Evolutionary conservation across 2,888 invertebrate genomes (phyloP).

Genomic region (Glaucopsyche alexis): DNA sequence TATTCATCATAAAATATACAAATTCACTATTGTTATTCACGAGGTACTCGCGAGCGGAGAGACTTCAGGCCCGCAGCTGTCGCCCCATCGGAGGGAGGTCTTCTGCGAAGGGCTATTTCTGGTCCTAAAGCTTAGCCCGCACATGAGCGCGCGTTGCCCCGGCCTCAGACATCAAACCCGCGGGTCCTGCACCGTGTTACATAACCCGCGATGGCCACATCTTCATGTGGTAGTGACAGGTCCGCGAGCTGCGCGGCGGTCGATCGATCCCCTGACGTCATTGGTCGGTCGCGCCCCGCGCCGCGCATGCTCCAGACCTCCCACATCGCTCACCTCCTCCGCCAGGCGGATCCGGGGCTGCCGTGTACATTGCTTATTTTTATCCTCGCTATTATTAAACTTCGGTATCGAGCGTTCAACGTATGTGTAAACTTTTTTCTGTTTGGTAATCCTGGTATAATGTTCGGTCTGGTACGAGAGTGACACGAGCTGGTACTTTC

Average conservation of each 20-base stretch:
- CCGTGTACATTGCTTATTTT: constrained; percentile 44
- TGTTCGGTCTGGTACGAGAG: constrained; percentile 42
- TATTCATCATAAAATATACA: constrained; percentile 51
- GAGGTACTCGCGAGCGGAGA: constrained; percentile 39
- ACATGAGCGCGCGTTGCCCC: constrained; percentile 87
- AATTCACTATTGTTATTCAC: constrained; percentile 45
- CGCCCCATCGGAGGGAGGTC: constrained; percentile 97
- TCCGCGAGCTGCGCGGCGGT: constrained; percentile 41
- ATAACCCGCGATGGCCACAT: constrained; percentile 53
- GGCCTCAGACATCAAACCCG: constrained; percentile 54
- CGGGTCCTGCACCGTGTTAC: constrained; percentile 52
- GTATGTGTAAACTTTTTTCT: not conserved
- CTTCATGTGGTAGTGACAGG: constrained; percentile 59
- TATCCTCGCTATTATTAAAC: not conserved
- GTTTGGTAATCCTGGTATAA: constrained; percentile 27
- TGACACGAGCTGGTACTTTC: constrained; percentile 49
- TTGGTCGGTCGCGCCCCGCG: constrained; percentile 47
- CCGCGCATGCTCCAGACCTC: constrained; percentile 44
- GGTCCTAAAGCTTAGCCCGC: constrained; percentile 96
- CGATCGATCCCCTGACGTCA: constrained; percentile 75
- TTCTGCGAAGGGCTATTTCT: constrained; percentile 98
- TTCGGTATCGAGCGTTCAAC: constrained; percentile 27
- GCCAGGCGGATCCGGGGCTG: not conserved
- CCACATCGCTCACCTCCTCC: constrained; percentile 38
- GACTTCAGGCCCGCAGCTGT: constrained; percentile 82